These are phyloP conservation scores for Desmodus rotundus DNA, from an alignment of 2,113 vertebrate genomes.

Conservation along the genomic window DNA sequence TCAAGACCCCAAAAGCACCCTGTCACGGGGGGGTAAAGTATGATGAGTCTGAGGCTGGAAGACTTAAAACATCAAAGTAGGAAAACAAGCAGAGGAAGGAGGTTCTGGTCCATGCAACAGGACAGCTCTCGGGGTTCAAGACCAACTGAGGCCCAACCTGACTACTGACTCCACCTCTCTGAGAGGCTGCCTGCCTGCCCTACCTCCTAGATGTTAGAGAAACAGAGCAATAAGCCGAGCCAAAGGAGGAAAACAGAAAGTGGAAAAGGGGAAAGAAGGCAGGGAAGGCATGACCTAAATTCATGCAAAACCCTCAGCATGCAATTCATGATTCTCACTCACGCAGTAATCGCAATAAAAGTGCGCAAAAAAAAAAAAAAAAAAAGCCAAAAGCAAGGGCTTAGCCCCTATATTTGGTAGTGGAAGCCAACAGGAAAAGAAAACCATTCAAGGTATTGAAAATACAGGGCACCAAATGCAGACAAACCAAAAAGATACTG, in stretches of 20 bases:
- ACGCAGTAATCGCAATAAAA: background rate
- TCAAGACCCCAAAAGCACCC: background rate
- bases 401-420: background rate
- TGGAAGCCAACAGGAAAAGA: background rate
- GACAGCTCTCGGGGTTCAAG: background rate
- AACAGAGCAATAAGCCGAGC: background rate
- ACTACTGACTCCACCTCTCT: conserved; percentile 38
- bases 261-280: background rate
- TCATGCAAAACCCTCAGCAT: background rate
- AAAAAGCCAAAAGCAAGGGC: background rate
- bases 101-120: background rate
- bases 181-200: conserved; percentile 60
- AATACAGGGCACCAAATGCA: background rate
- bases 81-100: background rate
- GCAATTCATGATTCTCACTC: background rate
- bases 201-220: conserved; percentile 40
- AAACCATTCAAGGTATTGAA: background rate
- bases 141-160: conserved; percentile 59
- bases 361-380: background rate
- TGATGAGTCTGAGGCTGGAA: conserved; percentile 60
- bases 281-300: background rate
- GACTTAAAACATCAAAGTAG: conserved; percentile 49
- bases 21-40: conserved; percentile 53
- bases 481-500: background rate
- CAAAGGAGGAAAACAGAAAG: background rate